These are phyloP conservation scores for Chloroceryle inda DNA, from an alignment of 2,797 vertebrate species.

Conservation along the genomic window DNA sequence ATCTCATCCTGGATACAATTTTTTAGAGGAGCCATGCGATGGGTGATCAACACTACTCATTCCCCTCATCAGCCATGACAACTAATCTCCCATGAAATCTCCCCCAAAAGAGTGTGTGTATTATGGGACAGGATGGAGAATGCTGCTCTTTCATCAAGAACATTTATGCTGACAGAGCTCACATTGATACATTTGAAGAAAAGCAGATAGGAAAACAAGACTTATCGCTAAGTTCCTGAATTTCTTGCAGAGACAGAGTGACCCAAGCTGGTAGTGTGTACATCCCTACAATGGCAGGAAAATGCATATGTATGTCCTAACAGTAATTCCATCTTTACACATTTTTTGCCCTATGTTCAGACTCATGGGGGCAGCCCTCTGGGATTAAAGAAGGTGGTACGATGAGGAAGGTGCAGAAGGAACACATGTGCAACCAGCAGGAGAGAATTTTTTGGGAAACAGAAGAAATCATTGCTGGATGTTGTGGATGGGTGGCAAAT, in stretches of 20 bases:
- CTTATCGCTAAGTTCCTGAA: not conserved
- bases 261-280: not conserved
- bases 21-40: not conserved
- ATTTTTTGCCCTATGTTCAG: not conserved
- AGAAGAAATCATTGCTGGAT: slow-evolving; percentile 21
- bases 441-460: not conserved
- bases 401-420: not conserved
- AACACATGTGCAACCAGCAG: not conserved
- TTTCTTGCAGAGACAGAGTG: not conserved
- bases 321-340: not conserved
- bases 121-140: not conserved
- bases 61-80: not conserved
- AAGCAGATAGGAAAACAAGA: slow-evolving; percentile 40
- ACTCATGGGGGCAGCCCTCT: not conserved
- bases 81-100: not conserved
- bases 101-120: not conserved
- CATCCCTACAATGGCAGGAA: not conserved
- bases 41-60: not conserved
- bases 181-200: slow-evolving; percentile 6
- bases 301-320: not conserved
- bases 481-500: not conserved
- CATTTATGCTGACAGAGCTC: not conserved
- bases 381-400: not conserved
- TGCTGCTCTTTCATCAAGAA: not conserved
- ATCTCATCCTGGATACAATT: not conserved